Evolutionary conservation across 2,113 vertebrate species (phyloP), one percentile per base, ranked within the genome.

Genomic region (Chlamydotis undulata): DNA sequence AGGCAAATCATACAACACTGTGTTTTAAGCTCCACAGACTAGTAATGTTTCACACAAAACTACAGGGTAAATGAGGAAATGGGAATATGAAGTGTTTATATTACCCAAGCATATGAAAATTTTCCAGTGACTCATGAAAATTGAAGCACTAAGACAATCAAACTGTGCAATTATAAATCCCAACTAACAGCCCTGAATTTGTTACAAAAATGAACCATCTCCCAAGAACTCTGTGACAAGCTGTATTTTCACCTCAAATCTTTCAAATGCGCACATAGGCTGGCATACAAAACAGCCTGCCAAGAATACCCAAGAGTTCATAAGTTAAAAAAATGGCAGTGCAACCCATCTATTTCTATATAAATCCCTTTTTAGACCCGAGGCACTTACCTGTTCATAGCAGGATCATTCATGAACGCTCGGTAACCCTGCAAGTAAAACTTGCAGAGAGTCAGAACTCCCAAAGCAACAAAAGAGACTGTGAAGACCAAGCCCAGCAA

Each of bases 381-480:
- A 94, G 24, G 43, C 67, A 79, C 95, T 94, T 69, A 99, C 99
- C 99, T 98, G 94, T 99, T 99, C 99, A 99, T 99, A 95, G 99
- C 98, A 91, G 99, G 99, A 97, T 99, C 99, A 43, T 99, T 99
- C 98, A 99, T 99, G 95, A 99, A 99, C 4, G 99, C 99, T 73
- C 99, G 97, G 90, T 99, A 99, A 68, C 99, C 99, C 91, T 99
- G 99, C 95, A 99, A 97, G 98, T 99, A 99, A 96, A 99, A 99
- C 98, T 99, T 99, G 99, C 99, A 99, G 95, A 99, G 99, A 6
- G 99, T 99, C 92, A 99, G 97, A 91, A 99, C 99, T 50, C 99
- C 99, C 98, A 99, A 96, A 45, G 99, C 99, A 55, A 99, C 98
- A 83, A 99, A 99, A 43, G 99, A 99, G 71, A 99, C 99, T 0